Evolutionary conservation across 2,888 invertebrate genomes (phyloP).

Genomic region (Dynastes grantii): DNA sequence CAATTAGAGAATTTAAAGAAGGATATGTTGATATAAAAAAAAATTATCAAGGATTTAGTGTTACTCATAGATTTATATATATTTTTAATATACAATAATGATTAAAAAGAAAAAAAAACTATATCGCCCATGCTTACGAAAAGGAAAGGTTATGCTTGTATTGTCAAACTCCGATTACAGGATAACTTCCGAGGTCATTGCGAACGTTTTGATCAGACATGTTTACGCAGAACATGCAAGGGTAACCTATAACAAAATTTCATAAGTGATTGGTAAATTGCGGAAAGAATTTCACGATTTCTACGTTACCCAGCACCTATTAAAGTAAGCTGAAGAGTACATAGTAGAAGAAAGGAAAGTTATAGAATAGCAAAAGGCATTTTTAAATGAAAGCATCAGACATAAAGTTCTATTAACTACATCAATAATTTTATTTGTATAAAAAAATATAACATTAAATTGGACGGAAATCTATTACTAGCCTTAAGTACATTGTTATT

Average conservation of each 20-base stretch:
- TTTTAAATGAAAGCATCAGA: constrained; percentile 25
- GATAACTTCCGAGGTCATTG: constrained; percentile 44
- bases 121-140: background rate
- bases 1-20: constrained; percentile 50
- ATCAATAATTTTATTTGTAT: constrained; percentile 57
- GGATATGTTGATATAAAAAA: constrained; percentile 48
- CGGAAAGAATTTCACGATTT: constrained; percentile 38
- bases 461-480: constrained; percentile 58
- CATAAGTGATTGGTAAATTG: background rate
- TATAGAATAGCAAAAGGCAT: constrained; percentile 28
- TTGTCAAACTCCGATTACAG: constrained; percentile 46
- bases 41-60: constrained; percentile 36
- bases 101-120: background rate
- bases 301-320: constrained; percentile 19
- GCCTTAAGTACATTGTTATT: constrained; percentile 49
- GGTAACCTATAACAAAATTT: constrained; percentile 62
- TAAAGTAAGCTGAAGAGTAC: constrained; percentile 1
- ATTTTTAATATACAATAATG: constrained; percentile 12
- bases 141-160: background rate
- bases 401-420: constrained; percentile 2
- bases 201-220: constrained; percentile 65
- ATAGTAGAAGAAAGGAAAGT: constrained; percentile 3
- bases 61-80: constrained; percentile 29
- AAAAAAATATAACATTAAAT: constrained; percentile 57
- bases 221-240: constrained; percentile 66